Base-by-base conservation (phyloP, 2,888 invertebrate species). In the Nowickia ferox region DNA sequence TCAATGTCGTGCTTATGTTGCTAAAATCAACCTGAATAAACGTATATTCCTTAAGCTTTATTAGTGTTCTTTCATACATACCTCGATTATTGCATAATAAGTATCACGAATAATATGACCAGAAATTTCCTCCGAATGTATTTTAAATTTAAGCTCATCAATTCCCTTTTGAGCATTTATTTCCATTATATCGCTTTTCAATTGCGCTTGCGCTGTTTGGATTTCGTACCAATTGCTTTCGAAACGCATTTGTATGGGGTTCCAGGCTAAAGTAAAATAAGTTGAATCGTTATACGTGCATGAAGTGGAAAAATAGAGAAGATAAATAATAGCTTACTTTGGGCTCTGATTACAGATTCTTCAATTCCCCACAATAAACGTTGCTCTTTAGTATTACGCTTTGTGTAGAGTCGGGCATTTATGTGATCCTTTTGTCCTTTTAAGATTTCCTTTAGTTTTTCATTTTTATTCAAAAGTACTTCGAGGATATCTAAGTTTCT, bases 161-260 rank as follows among this genome's bases (percentile, higher is more conserved):
- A 79, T 69, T 55, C 19, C 4, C 8, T 48, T 48, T 38, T 30
- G 15, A 3, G 44, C 1, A 6, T 13, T 9, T 6, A 6, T 30
- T 17, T 75, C 61, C 11, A 15, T 42, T 8, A 55, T 17, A 38
- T 59, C 13, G 17, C 13, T 48, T 42, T 42, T 51, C n/a, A 75
- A 19, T 40, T 46, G 46, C n/a, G 13, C 9, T 46, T 84, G 84
- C 30, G 48, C 74, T 15, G 42, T 63, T 51, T 55, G 44, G 5
- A 40, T 42, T 5, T 19, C 5, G 61, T 77, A 44, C 84, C 84
- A 84, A 13, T 72, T 81, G 8, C 61, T 40, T 22, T 76, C 44
- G 11, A 42, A 84, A 22, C 84, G 84, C 13, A 71, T 61, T 46
- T 81, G 17, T 40, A 84, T 77, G 10, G 80, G 77, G 40, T 55